Percentiles rank a stretch among this genome's conserved stretches.
phyloP scores from a whole-genome alignment of 2,888 invertebrate genomes.

The Rhingia campestris region DNA sequence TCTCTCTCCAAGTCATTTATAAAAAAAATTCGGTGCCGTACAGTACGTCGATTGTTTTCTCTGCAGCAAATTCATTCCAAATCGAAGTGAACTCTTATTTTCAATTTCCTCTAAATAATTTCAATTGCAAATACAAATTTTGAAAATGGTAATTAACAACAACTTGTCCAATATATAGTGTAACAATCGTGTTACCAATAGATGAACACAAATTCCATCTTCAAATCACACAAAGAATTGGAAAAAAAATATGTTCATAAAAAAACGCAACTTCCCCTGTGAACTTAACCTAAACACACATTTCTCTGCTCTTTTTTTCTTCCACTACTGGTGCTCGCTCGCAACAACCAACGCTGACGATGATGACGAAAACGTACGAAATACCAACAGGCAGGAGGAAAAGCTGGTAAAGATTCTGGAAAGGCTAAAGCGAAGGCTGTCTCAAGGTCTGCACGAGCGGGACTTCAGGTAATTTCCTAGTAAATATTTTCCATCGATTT shows the following conservation, averaged over 20 bases:
- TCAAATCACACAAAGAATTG: conserved; percentile 4
- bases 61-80: conserved; percentile 71
- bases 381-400: conserved; percentile 95
- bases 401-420: conserved; percentile 99
- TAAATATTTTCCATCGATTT: conserved; percentile 54
- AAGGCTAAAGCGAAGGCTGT: conserved; percentile 99
- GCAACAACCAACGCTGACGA: conserved; percentile 52
- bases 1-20: conserved; percentile 80
- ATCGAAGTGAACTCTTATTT: conserved; percentile 64
- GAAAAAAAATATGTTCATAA: conserved; percentile 18
- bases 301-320: conserved; percentile 38
- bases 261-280: conserved; percentile 44
- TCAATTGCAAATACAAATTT: conserved; percentile 57
- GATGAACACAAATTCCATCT: conserved; percentile 2
- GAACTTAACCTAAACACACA: conserved; percentile 73
- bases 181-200: conserved; percentile 2
- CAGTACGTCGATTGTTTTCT: conserved; percentile 75
- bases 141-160: conserved; percentile 59
- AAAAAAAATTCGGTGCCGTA: conserved; percentile 79
- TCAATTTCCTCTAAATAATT: conserved; percentile 57
- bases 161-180: conserved; percentile 1
- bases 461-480: conserved; percentile 92
- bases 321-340: conserved; percentile 52
- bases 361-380: conserved; percentile 48
- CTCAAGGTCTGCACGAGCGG: conserved; percentile 98